Evolutionary conservation across 2,888 invertebrate genomes (phyloP), one percentile per base, ranked within the genome.

Genomic region (Argyra leucocephala): DNA sequence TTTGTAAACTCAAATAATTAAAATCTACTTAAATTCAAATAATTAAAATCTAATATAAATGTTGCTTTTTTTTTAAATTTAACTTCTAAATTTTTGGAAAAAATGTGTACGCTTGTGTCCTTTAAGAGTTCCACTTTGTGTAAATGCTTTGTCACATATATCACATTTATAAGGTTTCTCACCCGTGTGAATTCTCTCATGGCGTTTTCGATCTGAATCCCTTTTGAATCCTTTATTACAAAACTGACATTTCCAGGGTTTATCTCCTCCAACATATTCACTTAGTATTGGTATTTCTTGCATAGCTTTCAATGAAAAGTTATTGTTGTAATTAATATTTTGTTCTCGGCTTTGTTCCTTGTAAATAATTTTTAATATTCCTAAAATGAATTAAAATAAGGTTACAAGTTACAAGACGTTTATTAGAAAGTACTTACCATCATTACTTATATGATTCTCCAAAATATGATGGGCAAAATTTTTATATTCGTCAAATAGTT

Each of bases 111-210:
- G 15, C 5, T 15, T 22, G 18, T 59, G 59, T 24, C 12, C 23
- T 18, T 23, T 59, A 15, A 59, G 15, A 18, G 22, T 59, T n/a
- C 59, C 59, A 23, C 59, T 59, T 59, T 59, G 22, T 59, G 59
- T 24, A 59, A 24, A 59, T 9, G 23, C 18, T 23, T 23, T 59
- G 5, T 59, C 23, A 59, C 59, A 59, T 23, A 23, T 59, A 23
- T 59, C 59, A 23, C 59, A 59, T 24, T 59, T 23, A 23, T 23
- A 59, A 15, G 59, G 59, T 15, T 23, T 59, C 18, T 59, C 59
- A 23, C 59, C 59, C 4, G 59, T 59, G 18, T 59, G 59, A 3
- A 59, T 23, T 59, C 59, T 59, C 23, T 12, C 23, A 59, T 59
- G 59, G 4, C 15, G 23, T 18, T 23, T 59, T 23, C 22, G 23